A percentile compares a stretch with the other conserved stretches of the same genome.
Evolutionary conservation across 2,113 vertebrate genomes (phyloP).

Genomic region (Crocuta crocuta): DNA sequence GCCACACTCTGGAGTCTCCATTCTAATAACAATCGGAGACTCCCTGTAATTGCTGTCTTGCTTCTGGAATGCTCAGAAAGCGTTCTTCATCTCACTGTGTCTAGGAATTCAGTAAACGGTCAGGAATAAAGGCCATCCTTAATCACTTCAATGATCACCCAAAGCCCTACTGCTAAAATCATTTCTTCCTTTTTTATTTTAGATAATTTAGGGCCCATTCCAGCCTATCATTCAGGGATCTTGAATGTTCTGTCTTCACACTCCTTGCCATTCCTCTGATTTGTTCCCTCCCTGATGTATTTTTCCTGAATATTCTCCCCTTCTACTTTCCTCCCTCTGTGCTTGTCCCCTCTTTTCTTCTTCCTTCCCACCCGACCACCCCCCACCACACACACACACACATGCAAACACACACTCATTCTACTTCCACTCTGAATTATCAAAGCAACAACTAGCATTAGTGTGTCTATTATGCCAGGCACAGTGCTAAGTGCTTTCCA

Average conservation of each 20-base stretch:
- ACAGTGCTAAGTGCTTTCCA: not conserved
- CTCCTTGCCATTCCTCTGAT: not conserved
- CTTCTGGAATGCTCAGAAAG: not conserved
- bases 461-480: not conserved
- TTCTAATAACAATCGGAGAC: not conserved
- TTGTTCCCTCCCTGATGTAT: not conserved
- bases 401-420: not conserved
- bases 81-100: not conserved
- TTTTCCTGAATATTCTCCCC: not conserved
- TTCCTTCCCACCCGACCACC: no score
- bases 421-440: not conserved
- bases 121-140: not conserved
- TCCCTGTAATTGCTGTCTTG: not conserved
- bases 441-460: not conserved
- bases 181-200: not conserved
- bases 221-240: not conserved
- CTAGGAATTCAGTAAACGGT: not conserved
- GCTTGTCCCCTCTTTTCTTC: not conserved
- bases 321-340: no score
- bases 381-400: no score
- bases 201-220: not conserved
- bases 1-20: not conserved
- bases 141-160: not conserved
- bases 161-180: not conserved
- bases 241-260: not conserved